A percentile compares a stretch with the other conserved stretches of the same genome.
These are phyloP conservation scores for Sylvietta virens DNA, from an alignment of 2,113 vertebrate genomes.

Conservation along the genomic window DNA sequence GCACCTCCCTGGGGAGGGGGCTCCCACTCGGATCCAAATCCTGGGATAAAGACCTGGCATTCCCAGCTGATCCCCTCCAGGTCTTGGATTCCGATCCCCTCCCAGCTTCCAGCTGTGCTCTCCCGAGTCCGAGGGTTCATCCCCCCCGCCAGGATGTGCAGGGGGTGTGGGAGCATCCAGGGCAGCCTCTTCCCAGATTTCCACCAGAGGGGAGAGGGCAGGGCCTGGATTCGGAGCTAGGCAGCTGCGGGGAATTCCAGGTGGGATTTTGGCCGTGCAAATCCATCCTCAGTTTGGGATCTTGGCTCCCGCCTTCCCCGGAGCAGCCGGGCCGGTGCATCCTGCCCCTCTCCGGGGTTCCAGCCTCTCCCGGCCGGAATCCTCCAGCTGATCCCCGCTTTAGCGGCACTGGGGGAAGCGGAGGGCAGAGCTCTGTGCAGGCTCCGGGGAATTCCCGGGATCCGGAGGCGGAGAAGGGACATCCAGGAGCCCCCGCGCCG, in stretches of 20 bases:
- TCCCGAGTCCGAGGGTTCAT: neutral
- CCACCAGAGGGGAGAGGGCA: neutral
- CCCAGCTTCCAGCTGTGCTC: fast-evolving
- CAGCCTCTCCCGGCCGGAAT: neutral
- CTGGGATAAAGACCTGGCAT: too few relatives aligned
- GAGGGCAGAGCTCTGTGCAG: neutral
- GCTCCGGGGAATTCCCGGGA: neutral
- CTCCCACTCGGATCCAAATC: neutral
- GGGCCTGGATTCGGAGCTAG: neutral
- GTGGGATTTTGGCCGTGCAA: neutral
- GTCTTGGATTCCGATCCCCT: too few relatives aligned
- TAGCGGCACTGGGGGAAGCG: neutral
- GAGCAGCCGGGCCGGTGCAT: too few relatives aligned
- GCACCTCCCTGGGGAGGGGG: neutral
- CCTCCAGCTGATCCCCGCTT: neutral
- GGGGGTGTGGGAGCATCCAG: neutral
- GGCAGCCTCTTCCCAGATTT: neutral
- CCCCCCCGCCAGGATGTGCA: neutral
- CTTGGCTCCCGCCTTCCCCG: neutral
- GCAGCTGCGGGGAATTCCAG: neutral
- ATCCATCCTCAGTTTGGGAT: neutral
- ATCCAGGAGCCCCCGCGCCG: neutral
- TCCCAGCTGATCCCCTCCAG: neutral
- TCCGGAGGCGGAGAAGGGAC: neutral
- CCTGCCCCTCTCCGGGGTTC: neutral